Evolutionary conservation across 2,113 vertebrate genomes (phyloP).

Genomic region (Seriola rivoliana): DNA sequence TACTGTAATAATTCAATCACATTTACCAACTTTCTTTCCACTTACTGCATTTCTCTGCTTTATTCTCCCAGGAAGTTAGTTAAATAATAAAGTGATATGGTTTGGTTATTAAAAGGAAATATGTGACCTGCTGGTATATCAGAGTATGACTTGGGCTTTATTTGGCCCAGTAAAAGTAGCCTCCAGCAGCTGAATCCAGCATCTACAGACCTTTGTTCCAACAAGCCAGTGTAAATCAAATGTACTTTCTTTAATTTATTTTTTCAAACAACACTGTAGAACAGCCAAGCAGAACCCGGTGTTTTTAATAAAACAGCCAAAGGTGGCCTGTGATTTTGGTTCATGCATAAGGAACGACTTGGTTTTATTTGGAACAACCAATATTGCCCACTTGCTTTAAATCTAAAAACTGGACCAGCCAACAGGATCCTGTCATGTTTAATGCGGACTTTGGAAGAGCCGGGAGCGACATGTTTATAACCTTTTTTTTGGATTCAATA

Average conservation of each 20-base stretch:
- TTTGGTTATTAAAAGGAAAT: neutral
- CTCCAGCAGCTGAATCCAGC: neutral
- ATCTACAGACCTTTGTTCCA: conserved; percentile 9
- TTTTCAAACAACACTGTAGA: neutral
- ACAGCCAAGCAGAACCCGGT: neutral
- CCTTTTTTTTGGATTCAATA: neutral
- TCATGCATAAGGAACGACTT: neutral
- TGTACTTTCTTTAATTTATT: neutral
- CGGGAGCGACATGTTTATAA: neutral
- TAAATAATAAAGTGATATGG: neutral
- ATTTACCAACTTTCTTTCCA: neutral
- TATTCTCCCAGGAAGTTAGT: neutral
- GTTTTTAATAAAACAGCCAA: conserved; percentile 14
- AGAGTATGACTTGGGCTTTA: neutral
- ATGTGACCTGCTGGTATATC: neutral
- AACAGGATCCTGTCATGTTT: conserved; percentile 23
- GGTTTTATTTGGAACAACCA: conserved; percentile 20
- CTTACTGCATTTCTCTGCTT: neutral
- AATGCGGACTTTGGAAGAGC: conserved; percentile 7
- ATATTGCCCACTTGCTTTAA: conserved; percentile 18
- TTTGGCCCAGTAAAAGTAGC: neutral
- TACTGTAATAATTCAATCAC: conserved; percentile 11
- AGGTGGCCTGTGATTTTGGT: conserved; percentile 7
- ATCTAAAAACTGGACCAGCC: conserved; percentile 23
- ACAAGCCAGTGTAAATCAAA: conserved; percentile 30